Evolutionary conservation across 2,888 invertebrate genomes (phyloP).

Genomic region (Latrodectus hesperus): DNA sequence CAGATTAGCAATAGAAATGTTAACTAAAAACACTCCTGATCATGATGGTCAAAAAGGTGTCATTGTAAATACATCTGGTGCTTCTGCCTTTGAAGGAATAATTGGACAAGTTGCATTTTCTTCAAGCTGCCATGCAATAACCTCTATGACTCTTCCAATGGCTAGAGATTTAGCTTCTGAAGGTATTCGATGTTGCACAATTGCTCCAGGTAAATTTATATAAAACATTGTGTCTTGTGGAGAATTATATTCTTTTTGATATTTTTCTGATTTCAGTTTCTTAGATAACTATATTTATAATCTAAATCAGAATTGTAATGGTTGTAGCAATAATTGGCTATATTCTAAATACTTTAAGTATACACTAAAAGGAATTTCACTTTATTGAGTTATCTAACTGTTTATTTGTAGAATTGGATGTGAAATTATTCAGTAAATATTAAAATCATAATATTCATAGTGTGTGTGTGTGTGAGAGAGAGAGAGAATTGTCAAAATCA

Average conservation of each 20-base stretch:
- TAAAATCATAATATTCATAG: too few species aligned
- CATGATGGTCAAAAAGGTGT: constrained; percentile 91
- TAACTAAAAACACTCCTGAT: constrained; percentile 80
- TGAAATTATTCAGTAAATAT: too few species aligned
- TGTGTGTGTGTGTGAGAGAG: too few species aligned
- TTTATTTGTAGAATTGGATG: too few species aligned
- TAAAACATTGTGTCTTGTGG: background rate
- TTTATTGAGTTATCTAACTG: background rate
- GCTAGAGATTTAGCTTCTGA: constrained; percentile 89
- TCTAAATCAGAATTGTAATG: background rate
- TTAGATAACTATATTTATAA: background rate
- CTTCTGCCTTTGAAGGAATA: constrained; percentile 97
- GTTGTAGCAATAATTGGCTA: background rate
- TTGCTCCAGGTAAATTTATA: constrained; percentile 82
- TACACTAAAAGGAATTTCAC: background rate
- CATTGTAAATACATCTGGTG: constrained; percentile 94
- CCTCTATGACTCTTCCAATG: constrained; percentile 95
- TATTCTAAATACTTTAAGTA: background rate
- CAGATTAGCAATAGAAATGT: constrained; percentile 86
- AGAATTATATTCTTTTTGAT: background rate
- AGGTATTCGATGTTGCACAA: constrained; percentile 86
- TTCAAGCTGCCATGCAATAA: constrained; percentile 93
- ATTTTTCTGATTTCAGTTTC: background rate
- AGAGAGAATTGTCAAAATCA: too few species aligned
- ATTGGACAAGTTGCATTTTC: constrained; percentile 95